Percentiles rank a stretch among this genome's conserved stretches.
These are phyloP conservation scores for Tethya wilhelma DNA, from an alignment of 37 sponge, comb jelly and placozoan genomes.

Conservation along the genomic window DNA sequence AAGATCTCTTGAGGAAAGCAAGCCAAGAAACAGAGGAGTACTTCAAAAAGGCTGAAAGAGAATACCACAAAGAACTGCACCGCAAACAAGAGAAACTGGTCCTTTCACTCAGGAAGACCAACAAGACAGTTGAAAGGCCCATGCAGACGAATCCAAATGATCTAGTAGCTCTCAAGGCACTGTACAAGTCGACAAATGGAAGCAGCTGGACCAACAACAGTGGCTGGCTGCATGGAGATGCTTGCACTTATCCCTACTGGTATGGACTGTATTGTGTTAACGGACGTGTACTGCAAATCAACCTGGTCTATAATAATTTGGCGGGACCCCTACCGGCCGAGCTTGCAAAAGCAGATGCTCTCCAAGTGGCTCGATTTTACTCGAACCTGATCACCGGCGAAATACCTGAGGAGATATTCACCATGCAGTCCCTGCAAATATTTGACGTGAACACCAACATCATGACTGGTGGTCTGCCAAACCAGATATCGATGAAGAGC, in stretches of 20 bases:
- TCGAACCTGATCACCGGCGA: conserved; percentile 47
- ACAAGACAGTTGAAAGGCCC: not conserved
- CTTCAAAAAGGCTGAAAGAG: not conserved
- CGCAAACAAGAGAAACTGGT: conserved; percentile 5
- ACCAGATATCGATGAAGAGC: conserved; percentile 33
- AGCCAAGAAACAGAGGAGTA: not conserved
- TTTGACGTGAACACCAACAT: conserved; percentile 59
- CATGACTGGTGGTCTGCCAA: conserved; percentile 51
- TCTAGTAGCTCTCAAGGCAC: conserved; percentile 52
- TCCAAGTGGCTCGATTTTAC: conserved; percentile 60
- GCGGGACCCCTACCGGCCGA: conserved; percentile 57
- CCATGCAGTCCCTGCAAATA: conserved; percentile 47
- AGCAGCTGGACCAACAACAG: conserved; percentile 75
- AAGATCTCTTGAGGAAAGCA: not conserved
- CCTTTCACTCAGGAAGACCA: not conserved
- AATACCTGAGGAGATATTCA: conserved; percentile 46
- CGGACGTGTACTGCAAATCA: conserved; percentile 60
- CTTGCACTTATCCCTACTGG: conserved; percentile 66
- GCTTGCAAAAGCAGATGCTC: conserved; percentile 28
- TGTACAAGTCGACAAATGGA: conserved; percentile 70
- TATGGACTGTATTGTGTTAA: conserved; percentile 70
- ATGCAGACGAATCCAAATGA: conserved; percentile 55
- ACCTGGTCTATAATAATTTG: conserved; percentile 65
- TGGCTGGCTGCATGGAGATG: conserved; percentile 80
- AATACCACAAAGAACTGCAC: conserved; percentile 13